Conservation (phyloP, 2,113 vertebrate species). For the Phoxinus phoxinus region DNA sequence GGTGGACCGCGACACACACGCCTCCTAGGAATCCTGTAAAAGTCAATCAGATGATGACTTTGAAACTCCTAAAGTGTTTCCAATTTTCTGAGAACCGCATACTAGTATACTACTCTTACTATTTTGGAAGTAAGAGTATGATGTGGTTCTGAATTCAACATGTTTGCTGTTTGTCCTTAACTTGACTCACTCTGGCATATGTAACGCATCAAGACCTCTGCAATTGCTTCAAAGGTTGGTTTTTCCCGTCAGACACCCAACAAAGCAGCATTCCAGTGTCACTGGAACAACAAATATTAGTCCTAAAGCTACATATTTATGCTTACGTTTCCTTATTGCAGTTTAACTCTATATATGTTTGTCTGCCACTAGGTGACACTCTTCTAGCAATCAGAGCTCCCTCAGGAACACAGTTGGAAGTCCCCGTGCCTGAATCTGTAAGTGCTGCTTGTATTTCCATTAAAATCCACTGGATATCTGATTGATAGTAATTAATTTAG, state of each 20-base stretch:
- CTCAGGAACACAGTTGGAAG: slow-evolving; percentile 91
- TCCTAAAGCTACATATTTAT: background rate
- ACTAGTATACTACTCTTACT: no score
- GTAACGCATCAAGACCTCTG: slow-evolving; percentile 97
- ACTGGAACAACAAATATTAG: background rate
- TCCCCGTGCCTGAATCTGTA: slow-evolving; percentile 93
- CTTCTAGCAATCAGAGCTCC: slow-evolving; percentile 94
- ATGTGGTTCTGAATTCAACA: no score
- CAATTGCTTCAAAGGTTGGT: slow-evolving; percentile 92
- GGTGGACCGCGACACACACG: no score
- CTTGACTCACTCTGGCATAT: slow-evolving; percentile 86
- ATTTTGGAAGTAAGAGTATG: no score
- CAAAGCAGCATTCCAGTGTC: background rate
- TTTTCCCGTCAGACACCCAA: background rate
- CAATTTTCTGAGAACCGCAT: no score
- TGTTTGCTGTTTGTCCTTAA: slow-evolving; percentile 79
- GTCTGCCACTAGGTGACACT: slow-evolving; percentile 85
- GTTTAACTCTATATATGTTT: background rate
- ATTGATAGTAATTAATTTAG: no score
- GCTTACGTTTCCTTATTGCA: background rate
- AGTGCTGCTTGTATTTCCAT: slow-evolving; percentile 54
- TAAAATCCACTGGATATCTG: background rate
- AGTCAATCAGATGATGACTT: no score
- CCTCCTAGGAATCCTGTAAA: no score
- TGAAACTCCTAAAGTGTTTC: no score